Base-by-base conservation (phyloP, 2,797 vertebrate genomes). In the Lepilemur ruficaudatus region DNA sequence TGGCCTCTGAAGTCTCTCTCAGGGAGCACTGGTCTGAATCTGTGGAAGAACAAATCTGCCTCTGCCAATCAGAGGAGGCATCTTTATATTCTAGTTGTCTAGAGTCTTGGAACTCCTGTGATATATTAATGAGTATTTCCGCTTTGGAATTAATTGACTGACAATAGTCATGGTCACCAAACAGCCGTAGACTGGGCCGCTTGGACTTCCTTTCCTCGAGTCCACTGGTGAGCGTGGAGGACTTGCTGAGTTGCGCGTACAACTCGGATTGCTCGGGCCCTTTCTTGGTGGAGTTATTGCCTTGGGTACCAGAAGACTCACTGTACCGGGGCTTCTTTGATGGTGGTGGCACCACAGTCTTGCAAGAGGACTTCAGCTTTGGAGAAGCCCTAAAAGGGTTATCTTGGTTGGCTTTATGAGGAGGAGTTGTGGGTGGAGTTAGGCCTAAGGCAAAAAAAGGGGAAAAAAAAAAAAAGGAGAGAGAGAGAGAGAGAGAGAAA, bases 351-450 rank as follows among this genome's bases (percentile, higher is more conserved):
- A 99, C 99, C 96, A 99, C 98, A 98, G 99, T 99, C 98, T 99
- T 99, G 99, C 99, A 99, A 99, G 99, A 99, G 98, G 99, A 99
- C 99, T 99, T 99, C 98, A 97, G 99, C 99, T 99, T 99, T 98
- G 99, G 99, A 98, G 99, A 99, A 99, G 99, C 99, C 99, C 99
- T 99, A 98, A 99, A 99, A 99, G 99, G 99, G 98, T 99, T 99
- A 99, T 99, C 99, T 99, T 99, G 99, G 99, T 99, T 99, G 99
- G 99, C 99, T 99, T 99, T 99, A 98, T 99, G 99, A 99, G 99
- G 99, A 99, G 99, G 99, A 99, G 99, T 99, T 67, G 99, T 99
- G 98, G 99, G 99, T 99, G 99, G 99, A 99, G 99, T 99, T 99
- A 99, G 99, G 99, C 99, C 99, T 99, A 98, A 76, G 87, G 94